A percentile compares a stretch with the other conserved stretches of the same genome.
Evolutionary conservation across 2,113 vertebrate genomes (phyloP).

Genomic region (Gavialis gangeticus): DNA sequence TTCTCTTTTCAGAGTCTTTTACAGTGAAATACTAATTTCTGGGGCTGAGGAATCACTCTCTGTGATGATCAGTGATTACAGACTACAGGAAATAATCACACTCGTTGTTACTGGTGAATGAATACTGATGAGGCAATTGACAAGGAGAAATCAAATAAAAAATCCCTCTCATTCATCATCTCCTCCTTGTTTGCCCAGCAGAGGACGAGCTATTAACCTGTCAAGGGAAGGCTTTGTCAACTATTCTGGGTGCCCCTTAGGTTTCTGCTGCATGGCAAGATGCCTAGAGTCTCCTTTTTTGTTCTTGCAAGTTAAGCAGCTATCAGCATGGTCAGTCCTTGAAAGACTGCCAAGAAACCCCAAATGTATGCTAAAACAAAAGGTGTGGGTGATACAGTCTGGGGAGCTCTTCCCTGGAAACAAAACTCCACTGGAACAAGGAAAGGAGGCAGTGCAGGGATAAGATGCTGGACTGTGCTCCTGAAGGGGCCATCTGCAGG

Average conservation of each 20-base stretch:
- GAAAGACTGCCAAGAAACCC: neutral
- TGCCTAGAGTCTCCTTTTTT: rapidly evolving
- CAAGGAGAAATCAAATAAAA: constrained; percentile 52
- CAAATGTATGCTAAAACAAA: too few relatives aligned
- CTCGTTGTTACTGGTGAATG: constrained; percentile 49
- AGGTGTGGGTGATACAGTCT: neutral
- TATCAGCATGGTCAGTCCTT: neutral
- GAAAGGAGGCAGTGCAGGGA: too few relatives aligned
- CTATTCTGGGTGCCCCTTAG: neutral
- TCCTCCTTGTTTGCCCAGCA: constrained; percentile 33
- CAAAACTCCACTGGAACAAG: too few relatives aligned
- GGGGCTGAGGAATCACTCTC: constrained; percentile 66
- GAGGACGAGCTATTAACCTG: constrained; percentile 8
- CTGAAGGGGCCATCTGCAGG: too few relatives aligned
- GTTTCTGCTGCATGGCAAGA: neutral
- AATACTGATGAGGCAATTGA: constrained; percentile 72
- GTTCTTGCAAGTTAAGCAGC: neutral
- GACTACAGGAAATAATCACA: constrained; percentile 60
- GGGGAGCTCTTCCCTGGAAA: too few relatives aligned
- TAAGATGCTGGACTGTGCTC: too few relatives aligned
- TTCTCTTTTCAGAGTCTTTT: neutral
- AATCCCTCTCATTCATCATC: constrained; percentile 50
- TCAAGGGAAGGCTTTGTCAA: rapidly evolving
- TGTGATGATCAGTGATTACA: constrained; percentile 70
- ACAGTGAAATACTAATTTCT: constrained; percentile 58